Conservation (phyloP, 2,113 vertebrate species). For the Cyprinodon variegatus region DNA sequence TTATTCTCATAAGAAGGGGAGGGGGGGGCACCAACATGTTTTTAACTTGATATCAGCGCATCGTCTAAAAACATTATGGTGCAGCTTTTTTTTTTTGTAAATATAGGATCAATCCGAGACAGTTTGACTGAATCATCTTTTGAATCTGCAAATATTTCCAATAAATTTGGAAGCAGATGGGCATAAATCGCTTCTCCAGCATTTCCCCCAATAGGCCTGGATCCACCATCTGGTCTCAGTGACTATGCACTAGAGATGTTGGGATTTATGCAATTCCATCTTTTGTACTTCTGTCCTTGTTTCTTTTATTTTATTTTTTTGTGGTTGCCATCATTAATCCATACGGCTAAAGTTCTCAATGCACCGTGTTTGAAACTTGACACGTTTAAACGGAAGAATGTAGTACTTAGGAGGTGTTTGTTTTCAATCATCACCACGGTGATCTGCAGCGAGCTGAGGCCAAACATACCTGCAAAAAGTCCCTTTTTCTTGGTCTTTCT, state of each 20-base stretch:
- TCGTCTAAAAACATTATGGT: not conserved
- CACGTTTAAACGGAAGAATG: conserved; percentile 63
- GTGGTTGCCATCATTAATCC: conserved; percentile 41
- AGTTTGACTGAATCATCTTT: conserved; percentile 18
- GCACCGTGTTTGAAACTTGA: conserved; percentile 65
- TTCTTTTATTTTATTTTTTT: not conserved
- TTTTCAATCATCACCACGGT: conserved; percentile 36
- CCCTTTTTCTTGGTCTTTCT: not conserved
- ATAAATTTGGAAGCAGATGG: conserved; percentile 4
- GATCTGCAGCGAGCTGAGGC: conserved; percentile 43
- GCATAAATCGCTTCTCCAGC: conserved; percentile 23
- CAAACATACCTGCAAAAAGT: conserved; percentile 26
- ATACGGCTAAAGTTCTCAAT: conserved; percentile 62
- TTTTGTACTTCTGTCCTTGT: conserved; percentile 26
- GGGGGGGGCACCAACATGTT: not conserved
- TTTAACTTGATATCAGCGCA: not conserved
- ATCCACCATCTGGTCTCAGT: conserved; percentile 44
- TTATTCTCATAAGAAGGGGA: too few relatives aligned
- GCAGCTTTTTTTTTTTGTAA: not conserved
- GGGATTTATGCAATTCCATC: conserved; percentile 76
- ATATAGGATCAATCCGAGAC: not conserved
- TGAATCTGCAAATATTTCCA: conserved; percentile 2
- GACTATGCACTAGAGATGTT: conserved; percentile 74
- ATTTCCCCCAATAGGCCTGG: conserved; percentile 45
- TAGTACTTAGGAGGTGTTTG: conserved; percentile 60